Conservation (phyloP, 2,113 vertebrate species). For the Xerus inauris region DNA sequence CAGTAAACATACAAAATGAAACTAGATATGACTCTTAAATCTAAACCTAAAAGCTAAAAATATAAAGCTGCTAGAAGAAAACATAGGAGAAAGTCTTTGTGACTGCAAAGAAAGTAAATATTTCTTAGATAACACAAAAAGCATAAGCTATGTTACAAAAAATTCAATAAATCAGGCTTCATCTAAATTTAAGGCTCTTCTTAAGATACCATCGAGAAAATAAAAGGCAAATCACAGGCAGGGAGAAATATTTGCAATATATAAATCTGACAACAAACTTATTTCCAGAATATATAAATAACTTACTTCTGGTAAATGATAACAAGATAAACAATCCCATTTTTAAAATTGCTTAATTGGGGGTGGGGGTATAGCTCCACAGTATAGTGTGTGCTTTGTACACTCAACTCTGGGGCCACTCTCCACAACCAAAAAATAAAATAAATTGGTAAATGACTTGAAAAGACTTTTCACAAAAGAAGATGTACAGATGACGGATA, state of each 20-base stretch:
- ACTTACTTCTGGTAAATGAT: not conserved
- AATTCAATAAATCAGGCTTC: not conserved
- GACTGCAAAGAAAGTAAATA: not conserved
- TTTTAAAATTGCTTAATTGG: not conserved
- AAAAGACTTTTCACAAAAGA: not conserved
- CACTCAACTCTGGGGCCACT: not conserved
- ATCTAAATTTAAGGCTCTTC: constrained; percentile 31
- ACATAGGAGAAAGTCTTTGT: not conserved
- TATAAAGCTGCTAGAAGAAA: constrained; percentile 38
- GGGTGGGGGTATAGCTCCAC: not conserved
- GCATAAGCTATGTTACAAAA: not conserved
- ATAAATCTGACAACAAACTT: constrained; percentile 5
- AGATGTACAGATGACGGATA: not conserved
- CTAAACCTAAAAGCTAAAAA: constrained; percentile 7
- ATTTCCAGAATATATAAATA: not conserved
- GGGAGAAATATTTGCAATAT: not conserved
- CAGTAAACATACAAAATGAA: not conserved
- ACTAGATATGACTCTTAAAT: constrained; percentile 2
- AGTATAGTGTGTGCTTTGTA: not conserved
- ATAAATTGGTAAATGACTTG: not conserved
- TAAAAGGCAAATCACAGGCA: not conserved
- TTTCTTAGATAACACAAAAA: constrained; percentile 21
- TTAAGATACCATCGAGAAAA: constrained; percentile 1
- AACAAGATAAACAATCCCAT: not conserved
- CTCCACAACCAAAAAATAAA: not conserved